A percentile compares a stretch with the other conserved stretches of the same genome.
phyloP scores from a whole-genome alignment of 2,888 invertebrate species.

The Deilephila porcellus region DNA sequence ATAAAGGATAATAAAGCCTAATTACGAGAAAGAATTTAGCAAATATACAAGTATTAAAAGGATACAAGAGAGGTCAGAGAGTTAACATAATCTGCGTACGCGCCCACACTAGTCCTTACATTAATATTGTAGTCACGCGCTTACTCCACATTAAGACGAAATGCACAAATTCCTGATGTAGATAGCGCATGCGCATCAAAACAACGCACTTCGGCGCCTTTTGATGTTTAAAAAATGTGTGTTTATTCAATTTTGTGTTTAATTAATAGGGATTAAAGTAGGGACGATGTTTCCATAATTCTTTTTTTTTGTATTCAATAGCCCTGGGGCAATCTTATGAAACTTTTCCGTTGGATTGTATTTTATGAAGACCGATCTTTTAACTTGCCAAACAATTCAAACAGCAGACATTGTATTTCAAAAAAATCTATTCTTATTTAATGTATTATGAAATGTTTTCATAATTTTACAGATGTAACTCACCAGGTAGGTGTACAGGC shows the following conservation, averaged over 20 bases:
- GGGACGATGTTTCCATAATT: background rate
- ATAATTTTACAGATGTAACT: too few species aligned
- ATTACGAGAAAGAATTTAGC: background rate
- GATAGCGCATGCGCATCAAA: conserved; percentile 33
- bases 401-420: too few species aligned
- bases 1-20: background rate
- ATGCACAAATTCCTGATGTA: conserved; percentile 39
- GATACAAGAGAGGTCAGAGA: background rate
- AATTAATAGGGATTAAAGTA: background rate
- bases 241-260: conserved; percentile 1
- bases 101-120: conserved; percentile 28
- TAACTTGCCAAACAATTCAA: too few species aligned
- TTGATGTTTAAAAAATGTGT: conserved; percentile 20
- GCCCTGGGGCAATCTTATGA: too few species aligned
- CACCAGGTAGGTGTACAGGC: too few species aligned
- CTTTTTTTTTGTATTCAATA: too few species aligned
- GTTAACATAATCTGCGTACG: conserved; percentile 16
- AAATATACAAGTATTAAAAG: background rate
- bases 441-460: too few species aligned
- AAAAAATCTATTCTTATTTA: too few species aligned
- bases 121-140: conserved; percentile 39
- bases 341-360: too few species aligned
- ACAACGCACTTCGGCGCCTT: conserved; percentile 27
- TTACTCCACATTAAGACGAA: conserved; percentile 40
- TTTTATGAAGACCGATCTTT: too few species aligned